Evolutionary conservation across 2,797 vertebrate genomes (phyloP).

Genomic region (Brachyrhaphis roseni): DNA sequence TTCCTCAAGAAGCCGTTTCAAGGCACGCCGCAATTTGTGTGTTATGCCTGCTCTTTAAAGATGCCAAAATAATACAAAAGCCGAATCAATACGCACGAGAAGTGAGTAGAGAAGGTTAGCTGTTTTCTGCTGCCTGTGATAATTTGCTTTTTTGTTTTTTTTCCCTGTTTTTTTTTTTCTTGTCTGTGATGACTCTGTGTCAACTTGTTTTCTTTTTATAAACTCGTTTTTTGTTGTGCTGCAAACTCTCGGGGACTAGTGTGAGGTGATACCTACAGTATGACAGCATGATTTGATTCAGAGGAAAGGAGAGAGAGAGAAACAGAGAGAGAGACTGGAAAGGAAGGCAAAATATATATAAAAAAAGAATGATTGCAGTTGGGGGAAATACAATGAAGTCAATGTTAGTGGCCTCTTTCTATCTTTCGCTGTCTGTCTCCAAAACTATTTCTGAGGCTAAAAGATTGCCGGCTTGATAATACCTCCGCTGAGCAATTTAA

Average conservation of each 20-base stretch:
- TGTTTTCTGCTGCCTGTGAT: constrained; percentile 59
- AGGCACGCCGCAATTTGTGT: constrained; percentile 59
- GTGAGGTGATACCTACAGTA: constrained; percentile 22
- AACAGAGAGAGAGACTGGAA: constrained; percentile 6
- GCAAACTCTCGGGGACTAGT: constrained; percentile 47
- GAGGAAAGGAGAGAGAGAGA: background rate
- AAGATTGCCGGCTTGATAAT: constrained; percentile 83
- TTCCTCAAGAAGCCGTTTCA: constrained; percentile 58
- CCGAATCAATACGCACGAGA: constrained; percentile 37
- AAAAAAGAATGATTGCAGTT: constrained; percentile 50
- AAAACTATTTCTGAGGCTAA: constrained; percentile 82
- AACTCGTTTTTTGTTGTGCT: constrained; percentile 59
- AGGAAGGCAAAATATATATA: constrained; percentile 1
- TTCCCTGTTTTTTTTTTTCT: constrained; percentile 29
- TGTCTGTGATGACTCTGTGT: constrained; percentile 52
- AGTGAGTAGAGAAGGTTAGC: constrained; percentile 42
- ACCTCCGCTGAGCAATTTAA: constrained; percentile 86
- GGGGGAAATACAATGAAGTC: constrained; percentile 58
- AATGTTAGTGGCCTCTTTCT: constrained; percentile 69
- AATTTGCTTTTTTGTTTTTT: constrained; percentile 25
- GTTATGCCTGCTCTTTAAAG: constrained; percentile 63
- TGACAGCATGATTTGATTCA: constrained; percentile 49
- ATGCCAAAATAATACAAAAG: constrained; percentile 67
- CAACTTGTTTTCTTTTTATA: constrained; percentile 67
- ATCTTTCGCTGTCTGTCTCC: constrained; percentile 71